phyloP scores from a whole-genome alignment of 1,140 invertebrate genomes.

The Papilio machaon region DNA sequence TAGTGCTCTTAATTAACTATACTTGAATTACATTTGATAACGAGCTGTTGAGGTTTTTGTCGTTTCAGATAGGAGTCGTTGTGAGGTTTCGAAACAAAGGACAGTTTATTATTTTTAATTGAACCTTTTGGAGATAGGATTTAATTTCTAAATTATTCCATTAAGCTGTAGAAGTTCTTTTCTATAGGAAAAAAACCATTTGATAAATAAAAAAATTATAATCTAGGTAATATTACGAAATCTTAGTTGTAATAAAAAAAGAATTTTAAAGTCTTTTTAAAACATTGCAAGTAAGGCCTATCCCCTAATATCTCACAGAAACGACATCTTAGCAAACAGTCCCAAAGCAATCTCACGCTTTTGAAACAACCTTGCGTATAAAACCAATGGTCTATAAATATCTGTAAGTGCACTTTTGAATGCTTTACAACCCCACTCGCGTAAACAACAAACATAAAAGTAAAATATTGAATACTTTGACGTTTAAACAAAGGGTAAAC shows the following conservation, averaged over 20 bases:
- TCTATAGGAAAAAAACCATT: no score
- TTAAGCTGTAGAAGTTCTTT: no score
- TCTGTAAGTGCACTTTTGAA: constrained; percentile 8
- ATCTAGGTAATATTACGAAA: no score
- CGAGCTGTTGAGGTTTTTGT: neutral
- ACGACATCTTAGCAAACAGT: neutral
- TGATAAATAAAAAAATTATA: no score
- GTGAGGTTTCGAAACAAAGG: neutral
- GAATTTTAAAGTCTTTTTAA: no score
- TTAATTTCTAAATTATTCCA: no score
- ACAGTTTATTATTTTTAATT: neutral
- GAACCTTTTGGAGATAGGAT: neutral
- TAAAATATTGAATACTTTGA: neutral
- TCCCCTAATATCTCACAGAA: neutral
- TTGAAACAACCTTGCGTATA: neutral
- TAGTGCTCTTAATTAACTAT: constrained; percentile 8
- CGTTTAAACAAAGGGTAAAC: neutral
- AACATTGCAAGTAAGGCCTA: neutral
- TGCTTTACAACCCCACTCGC: neutral
- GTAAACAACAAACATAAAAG: neutral
- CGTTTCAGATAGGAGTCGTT: neutral
- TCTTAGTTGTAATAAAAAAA: no score
- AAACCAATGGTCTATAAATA: constrained; percentile 4
- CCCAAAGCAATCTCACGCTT: neutral
- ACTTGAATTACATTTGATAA: constrained; percentile 24